Percentiles rank a stretch among this genome's conserved stretches.
These are phyloP conservation scores for Osedax fenrisi DNA, from an alignment of 2,888 invertebrate genomes.

Conservation along the genomic window DNA sequence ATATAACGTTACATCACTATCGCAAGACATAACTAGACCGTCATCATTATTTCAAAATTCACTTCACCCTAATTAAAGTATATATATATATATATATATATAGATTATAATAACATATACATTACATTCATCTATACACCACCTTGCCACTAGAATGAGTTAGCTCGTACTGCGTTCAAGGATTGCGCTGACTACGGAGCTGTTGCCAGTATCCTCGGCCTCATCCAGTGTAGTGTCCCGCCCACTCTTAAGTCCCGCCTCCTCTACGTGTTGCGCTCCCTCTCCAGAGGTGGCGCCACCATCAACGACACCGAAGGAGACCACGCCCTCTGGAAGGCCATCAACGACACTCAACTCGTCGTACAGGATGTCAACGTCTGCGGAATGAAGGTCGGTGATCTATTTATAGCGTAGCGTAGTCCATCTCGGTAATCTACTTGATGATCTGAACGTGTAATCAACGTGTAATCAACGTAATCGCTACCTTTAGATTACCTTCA, in stretches of 20 bases:
- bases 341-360: neutral
- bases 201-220: constrained; percentile 57
- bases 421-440: too few relatives aligned
- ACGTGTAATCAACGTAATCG: too few relatives aligned
- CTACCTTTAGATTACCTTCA: too few relatives aligned
- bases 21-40: too few relatives aligned
- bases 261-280: constrained; percentile 64
- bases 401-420: too few relatives aligned
- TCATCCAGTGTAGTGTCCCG: constrained; percentile 75
- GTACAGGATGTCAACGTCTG: neutral
- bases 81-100: too few relatives aligned
- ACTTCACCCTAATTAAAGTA: too few relatives aligned
- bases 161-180: neutral
- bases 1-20: too few relatives aligned
- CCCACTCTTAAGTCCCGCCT: constrained; percentile 72
- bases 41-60: too few relatives aligned
- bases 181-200: neutral
- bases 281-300: constrained; percentile 55
- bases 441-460: too few relatives aligned
- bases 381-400: neutral
- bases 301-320: neutral
- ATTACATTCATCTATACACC: neutral
- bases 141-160: neutral
- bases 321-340: neutral
- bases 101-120: too few relatives aligned